Percentiles rank a stretch among this genome's conserved stretches.
These are phyloP conservation scores for Ectobius pallidus DNA, from an alignment of 2,888 invertebrate species.

Conservation along the genomic window DNA sequence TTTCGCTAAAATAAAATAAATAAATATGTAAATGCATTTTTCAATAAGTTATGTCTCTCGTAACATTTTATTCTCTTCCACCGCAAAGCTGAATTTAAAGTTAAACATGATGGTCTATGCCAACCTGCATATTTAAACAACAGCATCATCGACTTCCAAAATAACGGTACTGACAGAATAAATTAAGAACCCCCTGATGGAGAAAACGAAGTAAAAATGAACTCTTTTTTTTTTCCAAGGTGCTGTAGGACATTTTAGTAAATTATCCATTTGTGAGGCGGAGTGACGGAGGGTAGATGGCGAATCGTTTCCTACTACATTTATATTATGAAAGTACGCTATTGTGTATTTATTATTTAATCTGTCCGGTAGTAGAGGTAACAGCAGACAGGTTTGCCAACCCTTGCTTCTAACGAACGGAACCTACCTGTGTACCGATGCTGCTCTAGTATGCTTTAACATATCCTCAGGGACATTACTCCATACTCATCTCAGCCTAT, in stretches of 20 bases:
- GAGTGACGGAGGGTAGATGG: not conserved
- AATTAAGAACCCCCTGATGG: no score
- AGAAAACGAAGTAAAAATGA: no score
- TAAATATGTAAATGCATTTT: no score
- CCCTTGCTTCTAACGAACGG: not conserved
- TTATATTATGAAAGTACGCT: constrained; percentile 16
- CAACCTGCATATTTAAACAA: no score
- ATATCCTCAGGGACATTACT: constrained; percentile 24
- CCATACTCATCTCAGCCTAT: not conserved
- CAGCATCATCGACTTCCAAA: no score
- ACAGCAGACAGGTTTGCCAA: not conserved
- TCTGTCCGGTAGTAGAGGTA: constrained; percentile 6
- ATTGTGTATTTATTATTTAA: constrained; percentile 13
- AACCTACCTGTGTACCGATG: constrained; percentile 12
- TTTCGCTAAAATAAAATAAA: no score
- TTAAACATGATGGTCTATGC: no score
- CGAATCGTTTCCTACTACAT: not conserved
- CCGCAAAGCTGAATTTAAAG: no score
- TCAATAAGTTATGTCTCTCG: no score
- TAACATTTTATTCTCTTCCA: no score
- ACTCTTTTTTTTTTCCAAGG: not conserved
- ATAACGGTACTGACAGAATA: no score
- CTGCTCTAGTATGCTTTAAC: constrained; percentile 21
- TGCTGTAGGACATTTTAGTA: constrained; percentile 15
- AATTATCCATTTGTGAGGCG: not conserved